Base-by-base conservation (phyloP, 2,113 vertebrate species). In the Limanda limanda region DNA sequence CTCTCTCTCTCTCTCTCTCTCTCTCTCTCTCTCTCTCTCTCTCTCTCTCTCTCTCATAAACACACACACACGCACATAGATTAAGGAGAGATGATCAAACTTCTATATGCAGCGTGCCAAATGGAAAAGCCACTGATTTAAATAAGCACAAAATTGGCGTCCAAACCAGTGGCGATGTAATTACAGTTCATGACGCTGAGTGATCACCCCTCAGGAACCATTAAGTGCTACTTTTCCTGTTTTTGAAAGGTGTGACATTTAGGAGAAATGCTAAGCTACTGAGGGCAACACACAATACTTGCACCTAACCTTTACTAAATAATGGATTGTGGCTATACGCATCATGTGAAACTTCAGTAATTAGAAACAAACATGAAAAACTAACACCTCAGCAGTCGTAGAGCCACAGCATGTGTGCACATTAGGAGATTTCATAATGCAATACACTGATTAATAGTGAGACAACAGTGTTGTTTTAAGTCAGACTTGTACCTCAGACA, bases 171-270 rank as follows among this genome's bases (percentile, higher is more conserved):
- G 15, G 12, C 58, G 48, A 68, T 3, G 7, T 56, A 54, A 69
- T 80, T 35, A 68, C 0, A 40, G 55, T 18, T 64, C 73, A 17
- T 74, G 74, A 71, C 68, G 42, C 2, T 88, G 70, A 88, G 31
- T 23, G 18, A 86, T 85, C 62, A 15, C 64, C 64, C 35, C 20
- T 10, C 56, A 55, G 71, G 59, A 68, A 3, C 55, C 81, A 78
- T 79, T 85, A 88, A 83, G 75, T 58, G 54, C 62, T 18, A 47
- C 75, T 73, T 83, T 69, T 51, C 61, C 58, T 75, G 54, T 61
- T 74, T 91, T 80, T 85, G 68, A 82, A 55, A 82, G 70, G 65
- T 69, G 78, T 86, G 86, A 89, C 88, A 91, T 92, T 89, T 90
- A 78, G 56, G 68, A 76, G 65, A 84, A 86, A 82, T 59, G 61